Evolutionary conservation across 2,888 invertebrate genomes (phyloP).

Genomic region (Chloroclysta siterata): DNA sequence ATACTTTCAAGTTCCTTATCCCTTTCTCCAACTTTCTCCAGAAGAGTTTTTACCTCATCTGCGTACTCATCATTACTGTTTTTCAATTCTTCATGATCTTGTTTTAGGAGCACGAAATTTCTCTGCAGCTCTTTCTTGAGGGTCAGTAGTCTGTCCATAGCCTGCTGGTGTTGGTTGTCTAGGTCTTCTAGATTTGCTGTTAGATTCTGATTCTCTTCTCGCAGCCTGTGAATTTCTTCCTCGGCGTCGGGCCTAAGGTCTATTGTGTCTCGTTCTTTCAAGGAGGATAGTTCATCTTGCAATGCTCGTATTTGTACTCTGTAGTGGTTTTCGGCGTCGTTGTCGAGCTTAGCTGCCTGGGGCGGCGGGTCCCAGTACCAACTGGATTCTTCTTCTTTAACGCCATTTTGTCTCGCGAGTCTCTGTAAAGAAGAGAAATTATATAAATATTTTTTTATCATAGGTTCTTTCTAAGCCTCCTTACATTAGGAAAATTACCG

Average conservation of each 20-base stretch:
- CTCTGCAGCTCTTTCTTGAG: slow-evolving; percentile 83
- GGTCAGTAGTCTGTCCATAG: slow-evolving; percentile 85
- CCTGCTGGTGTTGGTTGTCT: slow-evolving; percentile 89
- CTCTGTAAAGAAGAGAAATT: slow-evolving; percentile 69
- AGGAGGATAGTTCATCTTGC: slow-evolving; percentile 72
- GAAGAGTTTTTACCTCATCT: slow-evolving; percentile 71
- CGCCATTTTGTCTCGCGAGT: slow-evolving; percentile 72
- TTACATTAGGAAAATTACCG: neutral
- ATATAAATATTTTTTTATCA: slow-evolving; percentile 10
- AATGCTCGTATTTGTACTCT: slow-evolving; percentile 68
- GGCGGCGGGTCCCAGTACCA: slow-evolving; percentile 84
- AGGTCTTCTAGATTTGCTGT: slow-evolving; percentile 88
- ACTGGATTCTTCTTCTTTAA: slow-evolving; percentile 75
- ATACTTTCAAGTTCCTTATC: slow-evolving; percentile 70
- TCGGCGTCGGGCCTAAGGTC: slow-evolving; percentile 57
- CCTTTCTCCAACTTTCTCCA: slow-evolving; percentile 72
- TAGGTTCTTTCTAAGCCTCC: neutral
- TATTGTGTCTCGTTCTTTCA: slow-evolving; percentile 62
- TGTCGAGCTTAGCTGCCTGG: slow-evolving; percentile 51
- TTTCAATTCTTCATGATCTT: slow-evolving; percentile 77
- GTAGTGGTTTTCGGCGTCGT: slow-evolving; percentile 59
- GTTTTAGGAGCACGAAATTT: slow-evolving; percentile 78
- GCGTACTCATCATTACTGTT: slow-evolving; percentile 75
- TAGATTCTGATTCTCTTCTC: slow-evolving; percentile 85
- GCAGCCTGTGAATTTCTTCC: slow-evolving; percentile 78